Conservation (phyloP, 1,140 invertebrate species). For the Platyscapa corneri region DNA sequence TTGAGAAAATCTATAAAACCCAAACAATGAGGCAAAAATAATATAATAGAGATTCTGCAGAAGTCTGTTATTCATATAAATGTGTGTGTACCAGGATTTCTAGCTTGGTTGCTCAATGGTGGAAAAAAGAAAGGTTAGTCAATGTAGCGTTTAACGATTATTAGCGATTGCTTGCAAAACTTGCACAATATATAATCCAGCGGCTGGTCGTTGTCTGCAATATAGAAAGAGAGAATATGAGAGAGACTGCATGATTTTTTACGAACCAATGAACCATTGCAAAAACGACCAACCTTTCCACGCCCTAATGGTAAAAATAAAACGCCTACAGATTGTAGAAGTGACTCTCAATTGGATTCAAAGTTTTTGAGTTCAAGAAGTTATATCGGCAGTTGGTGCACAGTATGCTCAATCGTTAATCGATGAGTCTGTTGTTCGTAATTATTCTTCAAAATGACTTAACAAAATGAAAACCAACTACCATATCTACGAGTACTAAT, state of each 20-base stretch:
- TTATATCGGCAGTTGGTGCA: constrained; percentile 40
- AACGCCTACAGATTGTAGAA: constrained; percentile 71
- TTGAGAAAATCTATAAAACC: background rate
- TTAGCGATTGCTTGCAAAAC: background rate
- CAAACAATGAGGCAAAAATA: constrained; percentile 1
- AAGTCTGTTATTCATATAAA: too few species aligned
- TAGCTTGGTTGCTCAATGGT: background rate
- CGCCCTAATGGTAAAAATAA: constrained; percentile 72
- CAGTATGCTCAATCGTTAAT: constrained; percentile 65
- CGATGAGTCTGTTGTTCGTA: constrained; percentile 71
- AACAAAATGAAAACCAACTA: background rate
- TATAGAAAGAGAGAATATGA: too few species aligned
- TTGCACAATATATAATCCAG: background rate
- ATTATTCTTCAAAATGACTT: constrained; percentile 66
- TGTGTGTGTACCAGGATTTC: too few species aligned
- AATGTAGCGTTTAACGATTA: background rate
- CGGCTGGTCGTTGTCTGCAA: too few species aligned
- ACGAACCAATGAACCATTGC: constrained; percentile 70
- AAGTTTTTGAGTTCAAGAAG: constrained; percentile 54
- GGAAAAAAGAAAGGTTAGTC: background rate
- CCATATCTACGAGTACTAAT: background rate
- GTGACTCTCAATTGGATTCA: constrained; percentile 66
- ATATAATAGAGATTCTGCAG: constrained; percentile 52
- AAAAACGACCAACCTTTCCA: constrained; percentile 72
- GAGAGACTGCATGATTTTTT: constrained; percentile 61